These are phyloP conservation scores for Drosophila nr. perissopoda DNA, from an alignment of 2,888 invertebrate genomes.

Conservation along the genomic window DNA sequence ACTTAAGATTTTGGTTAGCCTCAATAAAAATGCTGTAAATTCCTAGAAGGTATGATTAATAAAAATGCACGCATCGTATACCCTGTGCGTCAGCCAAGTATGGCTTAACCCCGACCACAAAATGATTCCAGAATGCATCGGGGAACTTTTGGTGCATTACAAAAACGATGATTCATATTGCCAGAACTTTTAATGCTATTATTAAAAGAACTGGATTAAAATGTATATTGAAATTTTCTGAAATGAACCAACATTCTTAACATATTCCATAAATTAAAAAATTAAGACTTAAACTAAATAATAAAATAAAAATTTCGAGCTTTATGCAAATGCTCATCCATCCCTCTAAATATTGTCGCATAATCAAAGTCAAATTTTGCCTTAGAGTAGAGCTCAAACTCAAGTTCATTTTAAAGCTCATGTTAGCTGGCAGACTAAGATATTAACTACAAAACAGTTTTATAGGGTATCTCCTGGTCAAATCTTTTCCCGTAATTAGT, in stretches of 20 bases:
- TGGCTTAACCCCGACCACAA: background rate
- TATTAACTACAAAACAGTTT: background rate
- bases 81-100: slow-evolving; percentile 20
- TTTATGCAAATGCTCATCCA: background rate
- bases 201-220: background rate
- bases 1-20: slow-evolving; percentile 69
- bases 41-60: slow-evolving; percentile 81
- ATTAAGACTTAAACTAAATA: background rate
- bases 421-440: background rate
- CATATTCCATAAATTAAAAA: background rate
- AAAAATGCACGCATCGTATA: slow-evolving; percentile 58
- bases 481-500: slow-evolving; percentile 21
- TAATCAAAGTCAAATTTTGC: background rate
- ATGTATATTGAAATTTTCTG: background rate
- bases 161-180: background rate
- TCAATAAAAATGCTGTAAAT: slow-evolving; percentile 80
- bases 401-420: background rate
- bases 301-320: background rate
- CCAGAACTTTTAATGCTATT: background rate
- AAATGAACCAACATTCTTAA: background rate
- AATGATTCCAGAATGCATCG: background rate
- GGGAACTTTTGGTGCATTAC: background rate
- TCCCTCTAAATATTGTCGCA: background rate
- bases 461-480: slow-evolving; percentile 36
- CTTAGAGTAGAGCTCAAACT: background rate